Conservation (phyloP, 2,113 vertebrate genomes). For the Gila orcuttii region DNA sequence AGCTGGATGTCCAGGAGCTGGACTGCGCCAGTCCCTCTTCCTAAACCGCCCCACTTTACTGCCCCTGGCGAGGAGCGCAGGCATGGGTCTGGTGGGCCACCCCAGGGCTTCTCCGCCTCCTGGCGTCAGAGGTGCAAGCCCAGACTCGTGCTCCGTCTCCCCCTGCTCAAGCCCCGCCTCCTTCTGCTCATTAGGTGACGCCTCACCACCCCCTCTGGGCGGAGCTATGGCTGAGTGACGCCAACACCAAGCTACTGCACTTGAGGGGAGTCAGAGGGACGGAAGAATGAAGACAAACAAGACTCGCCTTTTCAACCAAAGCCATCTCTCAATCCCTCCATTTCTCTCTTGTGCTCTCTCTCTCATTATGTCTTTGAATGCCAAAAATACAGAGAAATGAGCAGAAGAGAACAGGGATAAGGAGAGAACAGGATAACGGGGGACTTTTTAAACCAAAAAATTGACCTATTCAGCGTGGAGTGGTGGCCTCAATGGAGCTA, state of each 20-base stretch:
- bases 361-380: constrained; percentile 71
- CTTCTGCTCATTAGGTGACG: constrained; percentile 80
- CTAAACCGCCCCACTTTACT: constrained; percentile 86
- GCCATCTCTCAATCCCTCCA: constrained; percentile 76
- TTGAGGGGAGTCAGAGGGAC: constrained; percentile 60
- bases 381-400: constrained; percentile 75
- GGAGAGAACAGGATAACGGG: constrained; percentile 70
- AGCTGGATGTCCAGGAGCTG: constrained; percentile 70
- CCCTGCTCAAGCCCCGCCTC: constrained; percentile 78
- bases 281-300: constrained; percentile 56
- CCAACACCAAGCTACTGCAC: constrained; percentile 58
- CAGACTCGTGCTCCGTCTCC: constrained; percentile 79
- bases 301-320: constrained; percentile 81
- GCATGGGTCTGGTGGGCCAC: constrained; percentile 76
- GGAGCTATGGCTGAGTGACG: constrained; percentile 82
- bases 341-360: constrained; percentile 63
- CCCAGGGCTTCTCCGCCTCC: constrained; percentile 71
- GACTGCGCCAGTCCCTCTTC: constrained; percentile 83
- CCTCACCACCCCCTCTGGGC: constrained; percentile 79
- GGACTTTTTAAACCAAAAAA: constrained; percentile 75
- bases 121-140: constrained; percentile 74
- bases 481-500: constrained; percentile 62
- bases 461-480: constrained; percentile 61
- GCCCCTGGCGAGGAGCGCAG: constrained; percentile 77
- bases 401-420: constrained; percentile 64